Percentiles rank a stretch among this genome's conserved stretches.
These are phyloP conservation scores for Zhengitettix transpicula DNA, from an alignment of 2,888 invertebrate species.

Conservation along the genomic window DNA sequence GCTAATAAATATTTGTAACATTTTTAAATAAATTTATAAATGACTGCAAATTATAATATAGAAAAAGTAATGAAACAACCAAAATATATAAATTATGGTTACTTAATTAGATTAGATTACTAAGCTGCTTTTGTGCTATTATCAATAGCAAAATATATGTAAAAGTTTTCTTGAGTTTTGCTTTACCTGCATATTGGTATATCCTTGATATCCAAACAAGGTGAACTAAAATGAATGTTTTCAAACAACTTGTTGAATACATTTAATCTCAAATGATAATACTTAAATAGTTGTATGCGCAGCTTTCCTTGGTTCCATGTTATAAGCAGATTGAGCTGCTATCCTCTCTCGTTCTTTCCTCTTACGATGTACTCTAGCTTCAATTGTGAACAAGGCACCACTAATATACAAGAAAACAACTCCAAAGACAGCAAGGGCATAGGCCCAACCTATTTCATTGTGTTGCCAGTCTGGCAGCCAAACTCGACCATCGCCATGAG, in stretches of 20 bases:
- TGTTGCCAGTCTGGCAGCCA: constrained; percentile 96
- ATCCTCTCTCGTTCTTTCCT: constrained; percentile 51
- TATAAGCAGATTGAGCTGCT: constrained; percentile 38
- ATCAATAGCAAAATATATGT: too few relatives aligned
- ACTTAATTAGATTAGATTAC: too few relatives aligned
- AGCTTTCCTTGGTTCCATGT: constrained; percentile 44
- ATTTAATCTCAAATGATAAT: background rate
- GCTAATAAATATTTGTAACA: too few relatives aligned
- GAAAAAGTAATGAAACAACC: too few relatives aligned
- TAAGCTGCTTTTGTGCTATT: too few relatives aligned
- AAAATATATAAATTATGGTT: too few relatives aligned
- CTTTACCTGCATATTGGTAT: too few relatives aligned
- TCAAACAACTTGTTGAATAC: background rate
- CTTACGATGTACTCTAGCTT: constrained; percentile 63
- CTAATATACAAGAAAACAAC: constrained; percentile 56
- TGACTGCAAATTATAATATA: too few relatives aligned
- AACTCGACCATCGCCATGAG: constrained; percentile 75
- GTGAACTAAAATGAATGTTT: too few relatives aligned
- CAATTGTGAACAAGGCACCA: constrained; percentile 65
- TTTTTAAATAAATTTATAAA: too few relatives aligned
- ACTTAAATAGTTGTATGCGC: constrained; percentile 56
- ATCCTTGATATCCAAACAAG: too few relatives aligned
- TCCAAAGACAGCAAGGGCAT: constrained; percentile 68
- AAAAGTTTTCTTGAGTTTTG: too few relatives aligned
- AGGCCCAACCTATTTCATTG: constrained; percentile 90